Evolutionary conservation across 2,113 vertebrate species (phyloP), one percentile per base, ranked within the genome.

Genomic region (Sinocyclocheilus anophthalmus): DNA sequence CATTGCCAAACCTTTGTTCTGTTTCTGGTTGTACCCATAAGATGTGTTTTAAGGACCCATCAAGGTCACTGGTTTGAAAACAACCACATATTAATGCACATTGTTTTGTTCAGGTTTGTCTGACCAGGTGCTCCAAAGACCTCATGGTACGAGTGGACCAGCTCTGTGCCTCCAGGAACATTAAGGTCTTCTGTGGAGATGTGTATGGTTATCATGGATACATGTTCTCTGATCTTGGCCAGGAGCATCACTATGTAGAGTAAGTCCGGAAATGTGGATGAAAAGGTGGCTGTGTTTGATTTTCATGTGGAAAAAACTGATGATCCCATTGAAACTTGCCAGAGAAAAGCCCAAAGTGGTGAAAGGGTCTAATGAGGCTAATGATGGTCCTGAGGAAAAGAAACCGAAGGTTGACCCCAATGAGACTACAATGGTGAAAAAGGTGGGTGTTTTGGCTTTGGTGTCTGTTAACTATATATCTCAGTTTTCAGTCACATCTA

Each of bases 131-230:
- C 85, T 95, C 97, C 88, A 93, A 94, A 82, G 97, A 98, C 12
- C 90, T 96, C 85, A 95, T 98, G 92, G 90, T 98, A 76, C 95
- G 93, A 4, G 90, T 99, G 0, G 94, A 99, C 91, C 96, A 97
- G 85, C 94, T 98, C 89, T 99, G 98, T 85, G 94, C 96, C 84
- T 90, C 95, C 57, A 93, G 91, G 63, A 94, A 94, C 83, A 86
- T 98, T 90, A 98, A 98, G 81, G 96, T 99, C 86, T 99, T 99
- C 88, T 95, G 96, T 0, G 97, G 98, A 0, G 96, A 98, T 8
- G 96, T 98, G 12, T 96, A 96, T 1, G 98, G 98, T 88, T 99
- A 98, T 93, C 97, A 97, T 0, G 98, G 98, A 70, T 98, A 96
- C 91, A 97, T 96, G 94, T 99, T 99, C 89, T 95, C 96, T 2